Evolutionary conservation across 1,140 invertebrate genomes (phyloP), one percentile per base, ranked within the genome.

Genomic region (Seison nebaliae): DNA sequence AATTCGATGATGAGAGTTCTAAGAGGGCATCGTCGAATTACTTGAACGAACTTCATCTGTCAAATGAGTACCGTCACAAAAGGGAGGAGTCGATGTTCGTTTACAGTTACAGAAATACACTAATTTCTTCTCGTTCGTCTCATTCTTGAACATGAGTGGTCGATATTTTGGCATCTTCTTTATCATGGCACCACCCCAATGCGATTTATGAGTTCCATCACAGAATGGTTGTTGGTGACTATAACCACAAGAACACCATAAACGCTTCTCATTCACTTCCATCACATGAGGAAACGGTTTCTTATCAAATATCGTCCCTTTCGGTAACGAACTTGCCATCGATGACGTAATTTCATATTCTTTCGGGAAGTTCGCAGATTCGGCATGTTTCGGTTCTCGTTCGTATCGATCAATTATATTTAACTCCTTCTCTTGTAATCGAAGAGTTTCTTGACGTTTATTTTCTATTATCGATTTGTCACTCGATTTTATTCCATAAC

Each of bases 21-120:
- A n/a, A n/a, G n/a, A n/a, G n/a, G n/a, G n/a, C n/a, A n/a, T n/a
- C n/a, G n/a, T n/a, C n/a, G n/a, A n/a, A n/a, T n/a, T n/a, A n/a
- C n/a, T n/a, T n/a, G n/a, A n/a, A n/a, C n/a, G 70, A 40, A 78
- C 67, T 26, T 70, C 63, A 36, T 65, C 57, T 35, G 60, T 57
- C 55, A 74, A 73, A 54, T 94, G 86, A 17, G 80, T 74, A 16
- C 86, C 86, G 66, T 98, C 88, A 66, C 88, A 98, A 54, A 93
- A 94, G 6, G 88, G 88, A 48, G 78, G 64, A 48, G 83, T 76
- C 28, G 67, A 66, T 3, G 84, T 86, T 55, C 93, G 84, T 55
- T 96, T 96, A 54, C 88, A 98, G 52, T 88, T 88, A 54, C 88
- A 98, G 3, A 96, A 62, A 78, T 79, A 94, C 52, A 91, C 91